phyloP scores from a whole-genome alignment of 2,113 vertebrate genomes.

The Procavia capensis region DNA sequence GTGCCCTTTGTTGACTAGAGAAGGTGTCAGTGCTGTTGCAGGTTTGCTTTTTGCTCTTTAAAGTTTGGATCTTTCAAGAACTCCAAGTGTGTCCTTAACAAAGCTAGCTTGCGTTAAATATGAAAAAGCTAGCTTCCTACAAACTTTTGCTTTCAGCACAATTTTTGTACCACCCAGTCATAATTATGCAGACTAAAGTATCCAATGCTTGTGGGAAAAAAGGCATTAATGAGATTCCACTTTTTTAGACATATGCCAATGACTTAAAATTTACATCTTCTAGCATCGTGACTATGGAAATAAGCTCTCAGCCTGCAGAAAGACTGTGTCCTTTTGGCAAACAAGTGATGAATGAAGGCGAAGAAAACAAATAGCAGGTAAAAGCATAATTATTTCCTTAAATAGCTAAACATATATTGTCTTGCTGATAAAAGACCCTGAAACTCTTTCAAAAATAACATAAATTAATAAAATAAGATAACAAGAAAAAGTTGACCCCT shows the following conservation, averaged over 20 bases:
- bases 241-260: neutral
- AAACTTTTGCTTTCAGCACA: neutral
- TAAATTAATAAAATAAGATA: conserved; percentile 6
- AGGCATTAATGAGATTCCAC: neutral
- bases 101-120: conserved; percentile 9
- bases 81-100: neutral
- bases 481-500: conserved; percentile 50
- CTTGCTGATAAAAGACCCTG: neutral
- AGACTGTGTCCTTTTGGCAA: neutral
- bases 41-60: neutral
- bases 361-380: neutral
- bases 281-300: neutral
- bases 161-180: neutral
- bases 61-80: neutral
- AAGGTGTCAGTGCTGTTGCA: neutral
- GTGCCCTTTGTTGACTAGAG: neutral
- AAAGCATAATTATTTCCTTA: conserved; percentile 20
- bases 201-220: neutral
- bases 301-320: neutral
- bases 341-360: neutral
- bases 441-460: neutral
- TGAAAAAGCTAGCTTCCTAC: neutral
- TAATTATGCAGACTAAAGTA: neutral
- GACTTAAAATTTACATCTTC: neutral
- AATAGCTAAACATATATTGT: conserved; percentile 43